Evolutionary conservation across 2,888 invertebrate species (phyloP).

Genomic region (Hylaea fasciaria): DNA sequence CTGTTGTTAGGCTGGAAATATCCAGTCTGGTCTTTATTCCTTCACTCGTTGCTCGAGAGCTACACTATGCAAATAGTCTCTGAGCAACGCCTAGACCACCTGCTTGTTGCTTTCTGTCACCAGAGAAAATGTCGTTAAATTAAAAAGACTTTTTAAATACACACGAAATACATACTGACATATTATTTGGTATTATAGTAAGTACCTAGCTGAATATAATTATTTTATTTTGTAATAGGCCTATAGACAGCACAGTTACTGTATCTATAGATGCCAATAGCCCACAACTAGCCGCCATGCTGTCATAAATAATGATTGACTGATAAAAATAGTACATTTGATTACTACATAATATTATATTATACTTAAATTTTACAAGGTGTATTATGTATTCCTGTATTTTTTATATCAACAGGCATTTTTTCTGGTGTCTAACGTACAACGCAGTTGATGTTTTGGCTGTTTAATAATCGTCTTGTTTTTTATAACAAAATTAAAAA

Average conservation of each 20-base stretch:
- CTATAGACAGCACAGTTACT: no score
- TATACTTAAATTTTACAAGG: no score
- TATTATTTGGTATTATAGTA: no score
- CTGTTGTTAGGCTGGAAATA: neutral
- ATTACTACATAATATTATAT: no score
- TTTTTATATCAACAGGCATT: slow-evolving; percentile 34
- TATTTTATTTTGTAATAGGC: no score
- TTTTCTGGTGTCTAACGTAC: slow-evolving; percentile 61
- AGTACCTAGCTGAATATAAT: no score
- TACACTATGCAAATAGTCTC: neutral
- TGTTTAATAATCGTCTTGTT: slow-evolving; percentile 51
- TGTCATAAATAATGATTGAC: no score
- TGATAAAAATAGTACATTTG: no score
- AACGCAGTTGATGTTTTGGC: slow-evolving; percentile 65
- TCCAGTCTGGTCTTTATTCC: slow-evolving; percentile 25
- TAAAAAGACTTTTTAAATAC: neutral
- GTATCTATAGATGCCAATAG: no score
- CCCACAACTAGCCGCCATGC: no score
- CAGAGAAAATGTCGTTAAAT: slow-evolving; percentile 47
- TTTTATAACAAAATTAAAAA: neutral
- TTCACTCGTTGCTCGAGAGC: slow-evolving; percentile 3
- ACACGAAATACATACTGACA: no score
- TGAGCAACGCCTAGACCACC: slow-evolving; percentile 43
- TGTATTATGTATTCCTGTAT: no score
- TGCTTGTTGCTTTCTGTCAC: slow-evolving; percentile 50